Percentiles rank a stretch among this genome's conserved stretches.
Evolutionary conservation across 1,140 invertebrate genomes (phyloP).

Genomic region (Batillaria attramentaria): DNA sequence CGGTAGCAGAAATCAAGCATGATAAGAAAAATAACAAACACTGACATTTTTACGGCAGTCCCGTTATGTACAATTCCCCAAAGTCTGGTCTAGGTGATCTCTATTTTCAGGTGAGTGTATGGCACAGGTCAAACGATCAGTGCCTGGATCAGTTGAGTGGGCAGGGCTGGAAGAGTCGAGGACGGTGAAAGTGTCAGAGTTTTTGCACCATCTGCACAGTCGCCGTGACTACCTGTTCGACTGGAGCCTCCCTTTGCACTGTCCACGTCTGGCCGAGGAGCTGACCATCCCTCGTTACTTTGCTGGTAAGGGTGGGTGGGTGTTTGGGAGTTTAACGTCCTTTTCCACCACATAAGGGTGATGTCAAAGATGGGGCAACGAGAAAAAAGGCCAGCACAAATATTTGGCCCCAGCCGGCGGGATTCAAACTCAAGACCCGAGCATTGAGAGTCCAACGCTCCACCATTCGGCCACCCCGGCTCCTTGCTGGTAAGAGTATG

Average conservation of each 20-base stretch:
- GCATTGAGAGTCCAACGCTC: too few relatives aligned
- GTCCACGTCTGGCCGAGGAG: constrained; percentile 55
- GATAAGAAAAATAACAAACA: background rate
- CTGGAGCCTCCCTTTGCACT: constrained; percentile 65
- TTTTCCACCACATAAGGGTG: too few relatives aligned
- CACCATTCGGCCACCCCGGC: too few relatives aligned
- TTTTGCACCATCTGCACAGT: constrained; percentile 42
- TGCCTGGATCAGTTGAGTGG: constrained; percentile 58
- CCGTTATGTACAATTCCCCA: too few relatives aligned
- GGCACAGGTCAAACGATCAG: constrained; percentile 50
- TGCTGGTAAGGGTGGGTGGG: constrained; percentile 45
- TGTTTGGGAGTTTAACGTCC: background rate
- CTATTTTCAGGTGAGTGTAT: constrained; percentile 47
- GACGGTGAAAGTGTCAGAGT: constrained; percentile 47
- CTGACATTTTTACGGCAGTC: too few relatives aligned
- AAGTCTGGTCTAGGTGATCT: too few relatives aligned
- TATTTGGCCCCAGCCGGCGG: too few relatives aligned
- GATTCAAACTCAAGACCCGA: too few relatives aligned
- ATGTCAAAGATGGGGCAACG: too few relatives aligned
- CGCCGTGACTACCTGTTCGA: constrained; percentile 63
- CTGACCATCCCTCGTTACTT: constrained; percentile 64
- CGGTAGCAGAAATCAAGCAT: background rate
- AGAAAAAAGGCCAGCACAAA: too few relatives aligned
- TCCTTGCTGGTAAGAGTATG: too few relatives aligned
- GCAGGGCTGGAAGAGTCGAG: constrained; percentile 55